phyloP scores from a whole-genome alignment of 2,888 invertebrate genomes.

The Lycia hirtaria region DNA sequence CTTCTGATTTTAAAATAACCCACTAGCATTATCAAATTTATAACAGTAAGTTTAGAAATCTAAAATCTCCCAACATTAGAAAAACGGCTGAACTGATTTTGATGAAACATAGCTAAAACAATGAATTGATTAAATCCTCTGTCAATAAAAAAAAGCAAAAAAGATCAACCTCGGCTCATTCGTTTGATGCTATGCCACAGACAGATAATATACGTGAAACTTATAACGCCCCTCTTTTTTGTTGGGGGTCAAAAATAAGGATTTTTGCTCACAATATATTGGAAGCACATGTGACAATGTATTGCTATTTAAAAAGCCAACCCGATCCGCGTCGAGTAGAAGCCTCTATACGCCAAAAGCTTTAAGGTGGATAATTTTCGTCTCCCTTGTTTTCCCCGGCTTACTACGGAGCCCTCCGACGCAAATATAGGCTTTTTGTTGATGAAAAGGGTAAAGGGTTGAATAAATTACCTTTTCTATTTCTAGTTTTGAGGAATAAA shows the following conservation, averaged over 20 bases:
- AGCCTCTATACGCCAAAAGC: slow-evolving; percentile 45
- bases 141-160: too few relatives aligned
- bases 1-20: too few relatives aligned
- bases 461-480: slow-evolving; percentile 39
- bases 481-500: slow-evolving; percentile 31
- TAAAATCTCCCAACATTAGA: too few relatives aligned
- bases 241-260: neutral
- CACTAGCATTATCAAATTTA: too few relatives aligned
- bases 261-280: neutral
- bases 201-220: too few relatives aligned
- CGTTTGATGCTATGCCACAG: too few relatives aligned
- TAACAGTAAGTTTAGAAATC: too few relatives aligned
- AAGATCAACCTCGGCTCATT: too few relatives aligned
- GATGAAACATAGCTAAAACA: too few relatives aligned
- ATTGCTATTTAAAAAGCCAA: slow-evolving; percentile 48
- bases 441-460: slow-evolving; percentile 55
- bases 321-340: slow-evolving; percentile 46
- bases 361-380: slow-evolving; percentile 57
- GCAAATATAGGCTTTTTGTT: slow-evolving; percentile 46
- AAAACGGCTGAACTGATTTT: too few relatives aligned
- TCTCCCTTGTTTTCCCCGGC: slow-evolving; percentile 54
- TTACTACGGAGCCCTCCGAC: slow-evolving; percentile 42
- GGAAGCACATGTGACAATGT: slow-evolving; percentile 1
- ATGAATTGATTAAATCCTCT: too few relatives aligned
- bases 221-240: neutral